Conservation (phyloP, 2,888 invertebrate genomes). For the Palloptera scutellata region DNA sequence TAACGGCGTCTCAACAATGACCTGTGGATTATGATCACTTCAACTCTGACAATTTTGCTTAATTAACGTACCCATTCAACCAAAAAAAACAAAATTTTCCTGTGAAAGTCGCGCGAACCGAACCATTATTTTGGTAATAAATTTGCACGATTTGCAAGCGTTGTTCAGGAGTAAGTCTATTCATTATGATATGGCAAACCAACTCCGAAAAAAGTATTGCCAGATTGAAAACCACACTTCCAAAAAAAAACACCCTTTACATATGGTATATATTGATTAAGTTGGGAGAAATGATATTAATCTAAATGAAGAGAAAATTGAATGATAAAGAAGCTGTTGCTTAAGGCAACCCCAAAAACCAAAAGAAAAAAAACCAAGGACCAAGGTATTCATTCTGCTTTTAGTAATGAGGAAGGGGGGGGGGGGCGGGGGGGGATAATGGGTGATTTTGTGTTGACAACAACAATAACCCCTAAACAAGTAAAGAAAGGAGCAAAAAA, state of each 20-base stretch:
- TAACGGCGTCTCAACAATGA: too few relatives aligned
- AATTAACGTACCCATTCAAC: too few relatives aligned
- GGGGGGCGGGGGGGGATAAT: background rate
- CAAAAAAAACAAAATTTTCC: background rate
- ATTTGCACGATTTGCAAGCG: too few relatives aligned
- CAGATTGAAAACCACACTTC: too few relatives aligned
- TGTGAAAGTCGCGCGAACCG: background rate
- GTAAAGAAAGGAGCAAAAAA: background rate
- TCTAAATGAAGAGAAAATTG: slow-evolving; percentile 39
- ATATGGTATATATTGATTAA: slow-evolving; percentile 20
- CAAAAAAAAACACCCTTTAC: too few relatives aligned
- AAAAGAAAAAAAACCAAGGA: slow-evolving; percentile 2
- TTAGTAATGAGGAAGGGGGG: background rate
- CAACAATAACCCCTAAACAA: background rate
- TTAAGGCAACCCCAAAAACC: slow-evolving; percentile 3
- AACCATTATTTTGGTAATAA: too few relatives aligned
- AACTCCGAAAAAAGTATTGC: too few relatives aligned
- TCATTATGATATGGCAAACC: too few relatives aligned
- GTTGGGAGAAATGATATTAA: slow-evolving; percentile 32
- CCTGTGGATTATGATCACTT: too few relatives aligned
- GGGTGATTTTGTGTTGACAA: background rate
- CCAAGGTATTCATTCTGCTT: slow-evolving; percentile 7
- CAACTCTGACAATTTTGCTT: too few relatives aligned
- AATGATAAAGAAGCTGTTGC: slow-evolving; percentile 34
- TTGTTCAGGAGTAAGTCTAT: too few relatives aligned